Evolutionary conservation across 2,113 vertebrate species (phyloP).

Genomic region (Hemicordylus capensis): DNA sequence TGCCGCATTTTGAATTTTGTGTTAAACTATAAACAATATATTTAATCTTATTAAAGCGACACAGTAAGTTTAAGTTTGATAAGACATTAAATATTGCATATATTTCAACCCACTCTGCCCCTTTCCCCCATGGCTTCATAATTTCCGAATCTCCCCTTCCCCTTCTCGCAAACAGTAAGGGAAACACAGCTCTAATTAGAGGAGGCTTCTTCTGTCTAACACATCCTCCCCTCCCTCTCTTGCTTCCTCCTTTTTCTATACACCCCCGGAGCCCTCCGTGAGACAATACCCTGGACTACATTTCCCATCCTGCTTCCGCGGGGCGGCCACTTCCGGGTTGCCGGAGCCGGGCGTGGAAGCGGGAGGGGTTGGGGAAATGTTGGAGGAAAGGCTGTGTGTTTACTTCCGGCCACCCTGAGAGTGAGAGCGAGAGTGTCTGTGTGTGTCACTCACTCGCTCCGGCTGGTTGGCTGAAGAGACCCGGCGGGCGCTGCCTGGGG

Average conservation of each 20-base stretch:
- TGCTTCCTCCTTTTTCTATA: too few species aligned
- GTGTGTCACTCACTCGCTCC: conserved; percentile 56
- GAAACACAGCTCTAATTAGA: neutral
- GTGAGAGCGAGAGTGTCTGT: conserved; percentile 5
- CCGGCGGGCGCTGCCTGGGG: conserved; percentile 55
- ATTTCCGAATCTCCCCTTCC: neutral
- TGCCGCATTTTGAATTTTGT: too few species aligned
- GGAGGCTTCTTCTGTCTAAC: too few species aligned
- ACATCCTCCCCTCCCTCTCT: too few species aligned
- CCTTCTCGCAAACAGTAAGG: neutral
- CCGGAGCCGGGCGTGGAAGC: conserved; percentile 30
- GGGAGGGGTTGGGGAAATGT: conserved; percentile 7
- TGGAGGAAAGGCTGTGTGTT: conserved; percentile 70
- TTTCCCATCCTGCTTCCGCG: conserved; percentile 44
- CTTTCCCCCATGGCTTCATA: neutral
- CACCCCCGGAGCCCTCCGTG: too few species aligned
- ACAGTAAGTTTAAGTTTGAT: too few species aligned
- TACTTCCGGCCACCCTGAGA: conserved; percentile 84
- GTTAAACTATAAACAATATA: too few species aligned
- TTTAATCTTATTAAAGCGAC: too few species aligned
- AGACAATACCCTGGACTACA: conserved; percentile 58
- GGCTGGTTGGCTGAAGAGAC: conserved; percentile 57
- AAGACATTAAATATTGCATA: neutral
- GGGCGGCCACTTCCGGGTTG: conserved; percentile 49
- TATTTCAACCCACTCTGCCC: neutral